Conservation (phyloP, 2,888 invertebrate genomes). For the Ophion ventricosus region DNA sequence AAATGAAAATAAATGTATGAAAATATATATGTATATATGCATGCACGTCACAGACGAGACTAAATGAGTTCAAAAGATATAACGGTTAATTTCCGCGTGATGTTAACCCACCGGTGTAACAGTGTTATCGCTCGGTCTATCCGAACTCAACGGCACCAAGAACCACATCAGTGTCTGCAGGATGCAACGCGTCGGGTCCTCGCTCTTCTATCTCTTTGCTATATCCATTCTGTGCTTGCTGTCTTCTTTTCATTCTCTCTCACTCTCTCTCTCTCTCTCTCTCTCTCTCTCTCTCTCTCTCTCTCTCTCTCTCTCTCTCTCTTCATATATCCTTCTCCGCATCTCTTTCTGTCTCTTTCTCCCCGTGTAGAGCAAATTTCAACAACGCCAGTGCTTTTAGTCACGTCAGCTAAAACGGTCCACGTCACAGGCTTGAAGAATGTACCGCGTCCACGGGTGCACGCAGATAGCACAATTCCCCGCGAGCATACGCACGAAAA, state of each 20-base stretch:
- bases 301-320: background rate
- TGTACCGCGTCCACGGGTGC: no score
- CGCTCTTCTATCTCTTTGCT: conserved; percentile 33
- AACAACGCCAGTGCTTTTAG: conserved; percentile 4
- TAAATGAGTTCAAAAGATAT: conserved; percentile 82
- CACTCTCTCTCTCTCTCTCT: background rate
- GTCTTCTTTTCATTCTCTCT: background rate
- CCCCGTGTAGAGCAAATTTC: conserved; percentile 29
- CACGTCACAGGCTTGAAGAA: background rate
- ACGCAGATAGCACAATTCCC: no score
- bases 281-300: background rate
- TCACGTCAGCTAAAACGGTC: conserved; percentile 5
- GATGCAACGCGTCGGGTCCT: conserved; percentile 70
- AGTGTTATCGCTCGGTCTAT: conserved; percentile 80
- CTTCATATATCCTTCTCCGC: background rate
- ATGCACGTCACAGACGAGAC: conserved; percentile 24
- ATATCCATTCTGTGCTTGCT: conserved; percentile 47
- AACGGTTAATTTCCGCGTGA: conserved; percentile 81
- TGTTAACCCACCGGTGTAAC: conserved; percentile 74
- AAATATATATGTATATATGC: background rate
- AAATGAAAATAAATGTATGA: no score
- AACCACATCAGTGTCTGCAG: conserved; percentile 72
- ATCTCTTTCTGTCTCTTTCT: background rate
- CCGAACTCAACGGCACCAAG: conserved; percentile 75
- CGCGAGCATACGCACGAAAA: no score